Evolutionary conservation across 2,797 vertebrate species (phyloP).

Genomic region (Gymnoscopelus braueri): DNA sequence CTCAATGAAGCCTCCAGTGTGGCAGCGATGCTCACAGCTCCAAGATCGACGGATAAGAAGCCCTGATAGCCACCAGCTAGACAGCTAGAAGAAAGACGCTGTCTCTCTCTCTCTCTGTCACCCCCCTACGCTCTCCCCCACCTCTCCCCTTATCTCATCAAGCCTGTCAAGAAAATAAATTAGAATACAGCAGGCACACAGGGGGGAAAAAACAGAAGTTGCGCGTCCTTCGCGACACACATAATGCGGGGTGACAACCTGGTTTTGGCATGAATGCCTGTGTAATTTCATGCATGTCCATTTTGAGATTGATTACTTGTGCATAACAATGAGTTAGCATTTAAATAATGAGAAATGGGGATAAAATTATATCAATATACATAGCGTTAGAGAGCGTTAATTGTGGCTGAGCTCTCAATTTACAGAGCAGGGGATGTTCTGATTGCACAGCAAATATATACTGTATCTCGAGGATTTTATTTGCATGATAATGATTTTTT

Average conservation of each 20-base stretch:
- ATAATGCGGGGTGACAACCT: conserved; percentile 45
- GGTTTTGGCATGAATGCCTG: conserved; percentile 39
- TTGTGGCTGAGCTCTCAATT: conserved; percentile 8
- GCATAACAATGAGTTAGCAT: conserved; percentile 24
- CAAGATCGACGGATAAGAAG: conserved; percentile 51
- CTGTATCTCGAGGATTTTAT: too few species aligned
- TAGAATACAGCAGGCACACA: conserved; percentile 41
- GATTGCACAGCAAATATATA: not conserved
- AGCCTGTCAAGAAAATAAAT: conserved; percentile 68
- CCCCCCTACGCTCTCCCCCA: conserved; percentile 46
- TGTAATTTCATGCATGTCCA: conserved; percentile 48
- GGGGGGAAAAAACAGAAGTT: conserved; percentile 30
- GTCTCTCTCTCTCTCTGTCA: conserved; percentile 60
- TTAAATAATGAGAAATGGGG: conserved; percentile 35
- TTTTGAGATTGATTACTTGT: conserved; percentile 51
- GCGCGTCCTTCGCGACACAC: conserved; percentile 35
- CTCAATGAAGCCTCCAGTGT: conserved; percentile 33
- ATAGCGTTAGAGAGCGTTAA: conserved; percentile 17
- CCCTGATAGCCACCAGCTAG: conserved; percentile 59
- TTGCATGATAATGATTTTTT: too few species aligned
- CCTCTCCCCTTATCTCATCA: conserved; percentile 69
- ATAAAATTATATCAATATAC: conserved; percentile 13
- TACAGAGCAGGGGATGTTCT: not conserved
- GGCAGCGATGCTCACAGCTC: conserved; percentile 45
- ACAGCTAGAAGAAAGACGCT: conserved; percentile 53